These are phyloP conservation scores for Etia nguti DNA, from an alignment of 2,113 vertebrate genomes.

Conservation along the genomic window DNA sequence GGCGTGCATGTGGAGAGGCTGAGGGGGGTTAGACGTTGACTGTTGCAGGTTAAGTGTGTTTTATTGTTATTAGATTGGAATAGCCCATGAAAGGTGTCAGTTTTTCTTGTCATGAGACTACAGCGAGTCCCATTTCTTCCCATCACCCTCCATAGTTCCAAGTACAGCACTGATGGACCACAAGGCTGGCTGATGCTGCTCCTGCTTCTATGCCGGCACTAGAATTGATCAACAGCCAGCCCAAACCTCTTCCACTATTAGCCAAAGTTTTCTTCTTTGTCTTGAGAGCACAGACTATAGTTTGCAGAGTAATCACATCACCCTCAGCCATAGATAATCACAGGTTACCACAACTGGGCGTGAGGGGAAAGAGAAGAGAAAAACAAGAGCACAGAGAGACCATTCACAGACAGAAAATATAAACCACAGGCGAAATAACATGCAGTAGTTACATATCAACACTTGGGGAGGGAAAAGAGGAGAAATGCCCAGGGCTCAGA, in stretches of 20 bases:
- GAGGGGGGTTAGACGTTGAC: not conserved
- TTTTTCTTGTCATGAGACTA: not conserved
- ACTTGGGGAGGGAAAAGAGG: not conserved
- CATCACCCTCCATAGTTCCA: not conserved
- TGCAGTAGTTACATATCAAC: not conserved
- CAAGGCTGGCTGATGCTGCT: not conserved
- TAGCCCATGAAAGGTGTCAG: not conserved
- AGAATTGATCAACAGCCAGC: not conserved
- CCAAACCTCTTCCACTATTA: not conserved
- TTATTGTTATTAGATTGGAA: not conserved
- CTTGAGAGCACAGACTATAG: not conserved
- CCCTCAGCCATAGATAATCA: not conserved
- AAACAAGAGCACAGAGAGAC: not conserved
- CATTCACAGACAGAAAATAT: not conserved
- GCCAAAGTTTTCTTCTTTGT: not conserved
- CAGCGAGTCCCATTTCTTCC: not conserved
- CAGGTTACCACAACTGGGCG: not conserved
- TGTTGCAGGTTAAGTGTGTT: not conserved
- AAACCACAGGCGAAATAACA: not conserved
- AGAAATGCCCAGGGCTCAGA: not conserved
- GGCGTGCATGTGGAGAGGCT: not conserved
- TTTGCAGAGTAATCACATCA: not conserved
- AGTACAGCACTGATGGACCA: not conserved
- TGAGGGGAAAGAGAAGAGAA: not conserved
- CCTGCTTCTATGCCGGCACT: accelerated